Evolutionary conservation across 2,888 invertebrate genomes (phyloP), one percentile per base, ranked within the genome.

Genomic region (Muscina levida): DNA sequence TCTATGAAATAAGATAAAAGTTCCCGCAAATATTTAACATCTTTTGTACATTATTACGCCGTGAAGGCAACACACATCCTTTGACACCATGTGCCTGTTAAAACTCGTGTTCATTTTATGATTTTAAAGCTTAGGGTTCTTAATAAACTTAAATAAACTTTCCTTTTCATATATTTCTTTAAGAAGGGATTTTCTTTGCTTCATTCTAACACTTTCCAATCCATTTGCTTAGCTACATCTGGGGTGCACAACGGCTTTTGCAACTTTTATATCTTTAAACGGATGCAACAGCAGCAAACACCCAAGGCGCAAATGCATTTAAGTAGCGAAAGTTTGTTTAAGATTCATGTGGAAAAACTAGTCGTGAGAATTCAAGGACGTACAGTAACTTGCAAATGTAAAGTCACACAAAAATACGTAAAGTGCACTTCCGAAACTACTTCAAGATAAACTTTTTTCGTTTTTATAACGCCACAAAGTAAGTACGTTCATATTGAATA

Each of bases 91-190:
- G n/a, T n/a, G n/a, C n/a, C 59, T 39, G 17, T 39, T 37, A 24
- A n/a, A 13, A 56, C 17, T 59, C 59, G 59, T 59, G 59, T 59
- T 59, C 59, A n/a, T 39, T 59, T 8, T 19, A 37, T 59, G 59
- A 59, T 59, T 59, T 59, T 39, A 59, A 17, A 39, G 59, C 59
- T 59, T 59, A 59, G 17, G 59, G 59, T 39, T 17, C 37, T 39
- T 11, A 17, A n/a, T 59, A 13, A 37, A 39, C 15, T 37, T 59
- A 59, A 59, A 39, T 19, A 59, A 59, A 59, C 37, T 59, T 59
- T 59, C 19, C 5, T 22, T 48, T 48, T 39, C 17, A 8, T 31
- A 15, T n/a, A 1, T 2, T 17, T 31, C 56, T 56, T 15, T 31
- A 57, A 8, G 31, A 15, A 4, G 10, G n/a, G 1, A 11, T 31